Evolutionary conservation across 2,797 vertebrate species (phyloP).

Genomic region (Sebastes vulpes): DNA sequence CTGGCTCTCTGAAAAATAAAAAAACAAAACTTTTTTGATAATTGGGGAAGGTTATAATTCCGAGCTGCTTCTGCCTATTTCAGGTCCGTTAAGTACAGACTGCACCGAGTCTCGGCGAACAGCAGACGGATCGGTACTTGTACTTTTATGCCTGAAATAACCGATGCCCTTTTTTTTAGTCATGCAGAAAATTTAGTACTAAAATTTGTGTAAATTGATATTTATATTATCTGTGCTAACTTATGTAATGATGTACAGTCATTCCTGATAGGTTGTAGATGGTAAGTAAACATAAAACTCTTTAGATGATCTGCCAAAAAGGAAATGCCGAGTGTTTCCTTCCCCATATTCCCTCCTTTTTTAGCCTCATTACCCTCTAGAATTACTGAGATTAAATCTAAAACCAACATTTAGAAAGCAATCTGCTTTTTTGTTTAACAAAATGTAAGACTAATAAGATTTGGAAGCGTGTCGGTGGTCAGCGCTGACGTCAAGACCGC

Average conservation of each 20-base stretch:
- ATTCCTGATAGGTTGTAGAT: not conserved
- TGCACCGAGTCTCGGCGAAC: constrained; percentile 12
- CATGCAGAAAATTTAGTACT: constrained; percentile 10
- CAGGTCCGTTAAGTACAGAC: constrained; percentile 75
- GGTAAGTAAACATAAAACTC: constrained; percentile 20
- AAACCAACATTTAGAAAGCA: constrained; percentile 21
- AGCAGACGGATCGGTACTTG: constrained; percentile 21
- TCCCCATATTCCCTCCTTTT: not conserved
- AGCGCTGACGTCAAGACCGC: constrained; percentile 29
- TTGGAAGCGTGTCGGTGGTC: constrained; percentile 36
- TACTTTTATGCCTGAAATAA: constrained; percentile 54
- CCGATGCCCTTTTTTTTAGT: constrained; percentile 8
- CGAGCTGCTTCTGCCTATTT: constrained; percentile 68
- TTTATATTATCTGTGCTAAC: constrained; percentile 14
- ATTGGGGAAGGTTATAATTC: constrained; percentile 80
- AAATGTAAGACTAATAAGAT: constrained; percentile 5
- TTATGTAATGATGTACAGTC: constrained; percentile 6
- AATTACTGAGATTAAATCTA: constrained; percentile 34
- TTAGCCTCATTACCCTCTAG: not conserved
- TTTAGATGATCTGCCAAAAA: constrained; percentile 40
- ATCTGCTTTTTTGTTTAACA: constrained; percentile 10
- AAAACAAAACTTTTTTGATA: constrained; percentile 68
- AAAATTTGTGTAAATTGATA: constrained; percentile 15
- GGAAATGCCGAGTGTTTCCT: constrained; percentile 3
- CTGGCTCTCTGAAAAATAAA: constrained; percentile 68